Evolutionary conservation across 92 coral and sea anemone species (phyloP).

Genomic region (Heteractis magnifica): DNA sequence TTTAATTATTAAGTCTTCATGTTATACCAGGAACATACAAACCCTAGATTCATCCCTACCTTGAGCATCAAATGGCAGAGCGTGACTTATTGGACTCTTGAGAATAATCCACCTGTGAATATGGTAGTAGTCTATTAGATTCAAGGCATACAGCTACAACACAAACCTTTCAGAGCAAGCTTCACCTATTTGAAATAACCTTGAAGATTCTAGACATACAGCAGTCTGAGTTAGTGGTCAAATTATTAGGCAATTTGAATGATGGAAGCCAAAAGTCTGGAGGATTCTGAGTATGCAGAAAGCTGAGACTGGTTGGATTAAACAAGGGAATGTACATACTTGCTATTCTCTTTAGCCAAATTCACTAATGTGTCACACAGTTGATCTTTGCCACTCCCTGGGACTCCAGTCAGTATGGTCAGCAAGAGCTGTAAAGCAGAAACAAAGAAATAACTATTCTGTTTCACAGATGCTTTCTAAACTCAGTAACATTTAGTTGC

Average conservation of each 20-base stretch:
- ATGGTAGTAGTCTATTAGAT: neutral
- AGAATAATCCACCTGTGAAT: conserved; percentile 69
- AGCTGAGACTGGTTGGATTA: too few species aligned
- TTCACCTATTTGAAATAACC: too few species aligned
- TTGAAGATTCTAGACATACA: too few species aligned
- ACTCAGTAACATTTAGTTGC: too few species aligned
- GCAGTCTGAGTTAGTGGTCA: too few species aligned
- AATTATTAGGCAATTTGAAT: too few species aligned
- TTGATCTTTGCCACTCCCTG: conserved; percentile 75
- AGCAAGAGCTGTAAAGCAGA: conserved; percentile 40
- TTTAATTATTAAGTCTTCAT: too few species aligned
- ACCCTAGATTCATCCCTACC: conserved; percentile 35
- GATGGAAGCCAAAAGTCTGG: too few species aligned
- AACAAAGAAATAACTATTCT: neutral
- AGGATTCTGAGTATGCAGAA: too few species aligned
- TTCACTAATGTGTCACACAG: conserved; percentile 67
- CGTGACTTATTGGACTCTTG: conserved; percentile 46
- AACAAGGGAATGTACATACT: conserved; percentile 39
- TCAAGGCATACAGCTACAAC: neutral
- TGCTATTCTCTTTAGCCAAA: conserved; percentile 80
- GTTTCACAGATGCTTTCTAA: too few species aligned
- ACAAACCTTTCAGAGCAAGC: neutral
- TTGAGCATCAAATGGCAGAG: conserved; percentile 68
- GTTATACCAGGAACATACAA: neutral
- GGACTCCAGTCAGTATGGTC: conserved; percentile 79